A percentile compares a stretch with the other conserved stretches of the same genome.
phyloP scores from a whole-genome alignment of 2,797 vertebrate species.

The Oceanodroma leucorhoa region DNA sequence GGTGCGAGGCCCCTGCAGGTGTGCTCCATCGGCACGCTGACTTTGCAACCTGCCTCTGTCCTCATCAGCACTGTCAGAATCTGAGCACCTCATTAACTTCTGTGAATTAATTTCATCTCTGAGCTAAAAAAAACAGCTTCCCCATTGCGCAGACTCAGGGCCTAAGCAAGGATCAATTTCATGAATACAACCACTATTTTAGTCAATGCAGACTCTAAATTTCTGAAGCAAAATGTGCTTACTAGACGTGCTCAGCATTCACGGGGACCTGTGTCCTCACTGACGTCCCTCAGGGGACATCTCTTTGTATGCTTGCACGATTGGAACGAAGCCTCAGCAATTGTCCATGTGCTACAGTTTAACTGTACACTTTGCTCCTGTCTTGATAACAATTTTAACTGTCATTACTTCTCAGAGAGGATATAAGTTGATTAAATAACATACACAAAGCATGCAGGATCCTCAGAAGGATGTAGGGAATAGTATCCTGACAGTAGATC shows the following conservation, averaged over 20 bases:
- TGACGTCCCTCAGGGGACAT: not conserved
- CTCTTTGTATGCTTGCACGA: rapidly evolving
- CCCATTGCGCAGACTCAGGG: not conserved
- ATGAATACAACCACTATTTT: not conserved
- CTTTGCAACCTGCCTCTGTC: not conserved
- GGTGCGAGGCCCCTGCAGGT: not conserved
- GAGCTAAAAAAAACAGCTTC: not conserved
- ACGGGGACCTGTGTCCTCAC: not conserved
- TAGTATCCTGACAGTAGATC: not conserved
- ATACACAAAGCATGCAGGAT: not conserved
- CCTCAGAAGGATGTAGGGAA: not conserved
- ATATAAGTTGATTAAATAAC: not conserved
- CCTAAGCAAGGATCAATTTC: not conserved
- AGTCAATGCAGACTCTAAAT: not conserved
- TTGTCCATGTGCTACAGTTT: not conserved
- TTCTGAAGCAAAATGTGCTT: not conserved
- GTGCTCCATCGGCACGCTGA: not conserved
- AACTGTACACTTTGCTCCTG: not conserved
- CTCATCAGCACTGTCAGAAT: not conserved
- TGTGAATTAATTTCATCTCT: not conserved
- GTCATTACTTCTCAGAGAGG: not conserved
- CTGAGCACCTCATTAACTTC: not conserved
- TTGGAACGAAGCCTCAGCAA: not conserved
- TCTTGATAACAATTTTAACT: not conserved
- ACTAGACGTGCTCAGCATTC: not conserved